Evolutionary conservation across 2,113 vertebrate genomes (phyloP), one percentile per base, ranked within the genome.

Genomic region (Sialia sialis): DNA sequence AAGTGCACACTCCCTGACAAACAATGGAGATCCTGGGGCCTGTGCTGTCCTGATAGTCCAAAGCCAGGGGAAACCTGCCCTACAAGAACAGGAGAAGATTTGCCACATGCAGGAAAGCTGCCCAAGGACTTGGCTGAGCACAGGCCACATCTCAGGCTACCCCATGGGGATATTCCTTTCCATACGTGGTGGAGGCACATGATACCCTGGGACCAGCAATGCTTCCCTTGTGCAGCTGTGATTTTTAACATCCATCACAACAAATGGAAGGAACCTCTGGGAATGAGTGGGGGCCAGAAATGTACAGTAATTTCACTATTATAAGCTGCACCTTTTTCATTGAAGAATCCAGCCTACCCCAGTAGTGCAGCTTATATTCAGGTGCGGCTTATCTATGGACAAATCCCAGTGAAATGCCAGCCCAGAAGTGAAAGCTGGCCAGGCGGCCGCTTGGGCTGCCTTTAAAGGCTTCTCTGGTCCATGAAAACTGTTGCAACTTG

Each of bases 141-240:
- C 16, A 3, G 21, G 8, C 13, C 39, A 58, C n/a, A 44, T 10
- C 32, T 58, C 2, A 1, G 72, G 8, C 17, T 8, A 3, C 14
- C 4, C 14, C 21, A 4, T 38, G 18, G 6, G 29, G 7, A 32
- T 36, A 38, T 0, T 55, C 38, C 27, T 60, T 54, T 39, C 34
- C 10, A 18, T 5, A 13, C 0, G 1, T n/a, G 11, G 6, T 10
- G 7, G 38, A 70, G 23, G 7, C 9, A 19, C 0, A 0, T 3
- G 4, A 17, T 62, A 4, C 11, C 26, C 68, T 17, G 14, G 29
- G 21, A 30, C 5, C 9, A 62, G 38, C 16, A 36, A 15, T 9
- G 12, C 8, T 49, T 70, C 8, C 14, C 11, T 16, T 16, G 29
- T 21, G 34, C 51, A 80, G 54, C 44, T 84, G n/a, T 63, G 46